Base-by-base conservation (phyloP, 2,113 vertebrate genomes). In the Pedionomus torquatus region DNA sequence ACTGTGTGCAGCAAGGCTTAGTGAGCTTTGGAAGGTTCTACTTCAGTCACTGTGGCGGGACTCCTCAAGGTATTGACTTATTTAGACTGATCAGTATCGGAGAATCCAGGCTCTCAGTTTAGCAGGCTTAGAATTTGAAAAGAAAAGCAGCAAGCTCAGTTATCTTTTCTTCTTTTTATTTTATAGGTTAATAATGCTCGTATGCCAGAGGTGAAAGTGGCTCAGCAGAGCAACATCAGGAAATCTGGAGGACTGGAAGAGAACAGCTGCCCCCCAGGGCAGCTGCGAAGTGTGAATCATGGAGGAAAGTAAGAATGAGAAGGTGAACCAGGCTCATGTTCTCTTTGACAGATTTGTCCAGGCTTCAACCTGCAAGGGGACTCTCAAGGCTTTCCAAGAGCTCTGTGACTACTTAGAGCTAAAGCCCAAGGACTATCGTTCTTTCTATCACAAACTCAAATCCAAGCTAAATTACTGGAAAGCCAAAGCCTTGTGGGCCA, bases 381-480 rank as follows among this genome's bases (percentile, higher is more conserved):
- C 99, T 25, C 98, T 99, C 11, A 99, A 99, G 96, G 99, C 99
- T 98, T 99, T 99, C 98, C 99, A 99, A 86, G 99, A 99, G 95
- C 98, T 99, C 76, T 99, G 99, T 12, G 99, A 99, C 88, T 97
- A 99, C 87, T 97, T 99, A 82, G 99, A 99, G 9, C 98, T 99
- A 60, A 99, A 99, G 95, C 99, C 99, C 37, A 98, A 96, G 57
- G 99, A 99, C 90, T 99, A 98, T 95, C 98, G 98, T 77, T 98
- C 99, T 90, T 99, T 99, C 97, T 99, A 99, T 93, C 99, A 99
- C 97, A 99, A 99, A 94, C 99, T 99, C 92, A 99, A 99, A 97
- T 99, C 99, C 96, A 99, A 99, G 95, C 99, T 99, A 80, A 99
- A 99, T 98, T 99, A 99, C 97, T 99, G 99, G 99, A 99, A 99